Evolutionary conservation across 2,888 invertebrate genomes (phyloP).

Genomic region (Oligia latruncula): DNA sequence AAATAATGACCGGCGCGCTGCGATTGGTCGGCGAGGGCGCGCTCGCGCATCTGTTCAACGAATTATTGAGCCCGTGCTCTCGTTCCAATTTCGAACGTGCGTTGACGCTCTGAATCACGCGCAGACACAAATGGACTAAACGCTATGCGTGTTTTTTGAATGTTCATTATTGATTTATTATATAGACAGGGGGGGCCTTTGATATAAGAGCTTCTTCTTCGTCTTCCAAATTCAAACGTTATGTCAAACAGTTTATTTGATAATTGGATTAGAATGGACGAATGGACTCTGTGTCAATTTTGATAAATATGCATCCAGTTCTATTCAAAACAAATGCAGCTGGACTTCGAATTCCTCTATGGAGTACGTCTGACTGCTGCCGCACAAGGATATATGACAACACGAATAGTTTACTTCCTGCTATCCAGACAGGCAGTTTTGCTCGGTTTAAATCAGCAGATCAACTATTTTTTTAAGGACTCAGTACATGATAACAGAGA

Average conservation of each 20-base stretch:
- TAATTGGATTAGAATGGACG: not conserved
- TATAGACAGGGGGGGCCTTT: constrained; percentile 4
- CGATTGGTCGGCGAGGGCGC: constrained; percentile 73
- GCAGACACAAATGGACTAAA: constrained; percentile 63
- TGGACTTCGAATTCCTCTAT: not conserved
- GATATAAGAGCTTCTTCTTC: constrained; percentile 24
- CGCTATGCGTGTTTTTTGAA: constrained; percentile 58
- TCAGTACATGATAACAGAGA: not conserved
- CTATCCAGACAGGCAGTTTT: not conserved
- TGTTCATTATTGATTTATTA: constrained; percentile 48
- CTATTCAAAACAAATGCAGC: not conserved
- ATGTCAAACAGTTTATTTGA: constrained; percentile 7
- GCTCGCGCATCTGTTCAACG: constrained; percentile 84
- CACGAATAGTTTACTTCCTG: not conserved
- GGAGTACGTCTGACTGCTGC: not conserved
- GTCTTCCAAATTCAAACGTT: not conserved
- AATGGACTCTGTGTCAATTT: not conserved
- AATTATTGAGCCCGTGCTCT: constrained; percentile 79
- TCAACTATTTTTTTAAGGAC: not conserved
- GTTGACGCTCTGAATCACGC: constrained; percentile 71
- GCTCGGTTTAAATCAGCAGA: not conserved
- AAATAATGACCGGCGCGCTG: constrained; percentile 68
- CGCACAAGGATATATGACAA: not conserved
- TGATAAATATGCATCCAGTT: not conserved
- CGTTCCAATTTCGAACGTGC: constrained; percentile 74